These are phyloP conservation scores for Cinclus cinclus DNA, from an alignment of 2,113 vertebrate species.

Conservation along the genomic window DNA sequence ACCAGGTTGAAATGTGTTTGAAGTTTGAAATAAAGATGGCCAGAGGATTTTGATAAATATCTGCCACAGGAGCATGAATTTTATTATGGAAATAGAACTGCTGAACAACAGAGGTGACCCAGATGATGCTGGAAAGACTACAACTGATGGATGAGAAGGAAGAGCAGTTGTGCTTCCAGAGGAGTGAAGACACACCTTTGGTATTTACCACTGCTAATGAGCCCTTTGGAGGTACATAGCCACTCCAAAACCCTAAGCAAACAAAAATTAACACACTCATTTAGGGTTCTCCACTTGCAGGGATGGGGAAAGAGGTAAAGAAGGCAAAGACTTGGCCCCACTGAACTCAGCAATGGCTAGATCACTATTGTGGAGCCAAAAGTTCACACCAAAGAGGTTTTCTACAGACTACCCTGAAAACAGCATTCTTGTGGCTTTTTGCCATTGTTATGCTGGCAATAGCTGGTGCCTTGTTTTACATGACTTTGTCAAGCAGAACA, in stretches of 20 bases:
- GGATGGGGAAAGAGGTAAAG: neutral
- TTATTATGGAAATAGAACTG: neutral
- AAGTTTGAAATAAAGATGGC: neutral
- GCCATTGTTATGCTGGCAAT: accelerated
- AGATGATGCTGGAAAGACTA: neutral
- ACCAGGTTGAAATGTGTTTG: neutral
- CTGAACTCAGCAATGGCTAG: neutral
- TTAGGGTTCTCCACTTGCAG: neutral
- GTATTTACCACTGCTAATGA: neutral
- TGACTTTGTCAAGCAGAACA: neutral
- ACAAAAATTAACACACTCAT: neutral
- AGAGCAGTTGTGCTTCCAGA: neutral
- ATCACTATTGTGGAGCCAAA: neutral
- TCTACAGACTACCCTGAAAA: neutral
- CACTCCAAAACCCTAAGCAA: neutral
- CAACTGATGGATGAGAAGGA: accelerated
- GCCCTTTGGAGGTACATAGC: neutral
- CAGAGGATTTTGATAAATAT: neutral
- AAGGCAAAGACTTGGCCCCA: neutral
- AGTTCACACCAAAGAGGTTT: neutral
- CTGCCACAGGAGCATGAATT: neutral
- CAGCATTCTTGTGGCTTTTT: neutral
- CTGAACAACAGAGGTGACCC: neutral
- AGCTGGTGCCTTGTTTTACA: neutral
- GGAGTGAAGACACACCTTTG: neutral